phyloP scores from a whole-genome alignment of 2,797 vertebrate species.

The Amphiprion clarkii region DNA sequence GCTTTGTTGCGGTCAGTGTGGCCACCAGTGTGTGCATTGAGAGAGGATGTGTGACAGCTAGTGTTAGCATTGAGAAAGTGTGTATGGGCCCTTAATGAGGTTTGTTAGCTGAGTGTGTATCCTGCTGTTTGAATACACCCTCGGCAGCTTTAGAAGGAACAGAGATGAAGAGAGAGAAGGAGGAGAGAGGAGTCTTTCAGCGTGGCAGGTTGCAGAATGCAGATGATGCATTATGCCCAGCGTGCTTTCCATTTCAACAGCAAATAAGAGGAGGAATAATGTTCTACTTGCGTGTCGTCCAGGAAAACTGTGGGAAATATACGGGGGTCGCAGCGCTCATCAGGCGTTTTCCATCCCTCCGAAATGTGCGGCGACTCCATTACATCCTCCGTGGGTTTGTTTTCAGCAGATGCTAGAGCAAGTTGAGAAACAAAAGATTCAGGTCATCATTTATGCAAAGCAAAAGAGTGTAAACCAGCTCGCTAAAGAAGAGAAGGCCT shows the following conservation, averaged over 20 bases:
- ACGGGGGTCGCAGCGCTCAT: conserved; percentile 39
- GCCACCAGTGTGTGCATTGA: conserved; percentile 81
- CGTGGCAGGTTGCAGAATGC: conserved; percentile 73
- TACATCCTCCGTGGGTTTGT: conserved; percentile 17
- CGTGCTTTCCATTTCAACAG: conserved; percentile 66
- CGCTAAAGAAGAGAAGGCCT: background rate
- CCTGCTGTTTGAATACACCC: conserved; percentile 83
- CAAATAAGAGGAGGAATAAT: conserved; percentile 66
- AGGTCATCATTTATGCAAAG: conserved; percentile 18
- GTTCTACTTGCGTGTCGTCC: conserved; percentile 42
- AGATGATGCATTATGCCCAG: conserved; percentile 79
- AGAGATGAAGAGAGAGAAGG: conserved; percentile 72
- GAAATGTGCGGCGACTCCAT: conserved; percentile 11
- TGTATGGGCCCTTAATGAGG: conserved; percentile 84
- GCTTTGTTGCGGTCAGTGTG: conserved; percentile 80
- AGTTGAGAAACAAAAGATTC: conserved; percentile 1
- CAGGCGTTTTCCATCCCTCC: conserved; percentile 9
- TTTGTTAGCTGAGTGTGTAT: conserved; percentile 81
- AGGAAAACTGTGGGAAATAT: conserved; percentile 61
- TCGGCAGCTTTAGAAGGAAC: conserved; percentile 81
- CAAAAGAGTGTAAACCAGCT: background rate
- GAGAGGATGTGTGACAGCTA: conserved; percentile 81
- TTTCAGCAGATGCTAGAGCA: background rate
- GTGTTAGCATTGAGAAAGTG: conserved; percentile 81
- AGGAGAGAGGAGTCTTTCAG: conserved; percentile 70